phyloP scores from a whole-genome alignment of 2,888 invertebrate species.

The Teleogryllus oceanicus region DNA sequence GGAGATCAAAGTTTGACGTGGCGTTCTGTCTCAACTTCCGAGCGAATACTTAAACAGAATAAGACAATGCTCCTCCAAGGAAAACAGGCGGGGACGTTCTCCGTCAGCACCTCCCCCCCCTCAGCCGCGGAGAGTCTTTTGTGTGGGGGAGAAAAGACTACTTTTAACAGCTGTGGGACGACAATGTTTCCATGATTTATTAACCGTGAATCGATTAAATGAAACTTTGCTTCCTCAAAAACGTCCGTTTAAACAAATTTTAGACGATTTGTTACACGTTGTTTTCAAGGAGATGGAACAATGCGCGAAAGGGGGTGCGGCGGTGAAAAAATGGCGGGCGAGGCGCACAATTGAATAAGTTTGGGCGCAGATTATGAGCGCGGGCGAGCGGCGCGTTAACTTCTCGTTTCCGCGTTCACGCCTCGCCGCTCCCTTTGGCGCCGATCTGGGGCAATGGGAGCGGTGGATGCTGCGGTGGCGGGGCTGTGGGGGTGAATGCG shows the following conservation, averaged over 20 bases:
- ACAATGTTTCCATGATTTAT: constrained; percentile 7
- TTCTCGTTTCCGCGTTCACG: too few relatives aligned
- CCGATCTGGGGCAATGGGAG: too few relatives aligned
- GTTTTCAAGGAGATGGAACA: too few relatives aligned
- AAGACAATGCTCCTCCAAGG: constrained; percentile 18
- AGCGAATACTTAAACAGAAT: constrained; percentile 18
- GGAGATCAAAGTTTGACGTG: not conserved
- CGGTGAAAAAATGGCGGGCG: too few relatives aligned
- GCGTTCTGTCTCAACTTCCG: not conserved
- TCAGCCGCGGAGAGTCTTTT: not conserved
- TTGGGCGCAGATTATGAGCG: too few relatives aligned
- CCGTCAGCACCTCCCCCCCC: not conserved
- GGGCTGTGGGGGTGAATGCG: too few relatives aligned
- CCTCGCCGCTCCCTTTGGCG: too few relatives aligned
- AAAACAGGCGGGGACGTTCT: not conserved
- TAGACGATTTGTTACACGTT: not conserved
- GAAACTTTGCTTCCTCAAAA: not conserved
- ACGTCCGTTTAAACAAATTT: not conserved
- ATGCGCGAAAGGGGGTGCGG: too few relatives aligned
- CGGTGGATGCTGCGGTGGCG: too few relatives aligned
- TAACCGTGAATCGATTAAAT: constrained; percentile 6
- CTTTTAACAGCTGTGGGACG: not conserved
- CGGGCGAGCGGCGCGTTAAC: too few relatives aligned
- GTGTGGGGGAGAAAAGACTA: constrained; percentile 5
- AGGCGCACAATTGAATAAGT: too few relatives aligned